phyloP scores from a whole-genome alignment of 2,888 invertebrate species.

The Eustalomyia histrio region DNA sequence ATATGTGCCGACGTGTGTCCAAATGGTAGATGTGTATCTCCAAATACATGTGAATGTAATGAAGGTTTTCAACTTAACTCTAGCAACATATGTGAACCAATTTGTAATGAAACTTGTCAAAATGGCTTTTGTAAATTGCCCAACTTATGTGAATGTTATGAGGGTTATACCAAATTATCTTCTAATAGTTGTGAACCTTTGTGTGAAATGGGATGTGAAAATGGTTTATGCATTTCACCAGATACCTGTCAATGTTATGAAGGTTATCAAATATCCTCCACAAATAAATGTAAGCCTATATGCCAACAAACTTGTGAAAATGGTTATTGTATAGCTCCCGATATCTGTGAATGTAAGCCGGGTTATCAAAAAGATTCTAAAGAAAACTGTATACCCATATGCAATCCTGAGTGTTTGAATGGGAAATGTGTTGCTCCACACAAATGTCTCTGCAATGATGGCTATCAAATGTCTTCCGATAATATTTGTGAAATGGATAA shows the following conservation, averaged over 20 bases:
- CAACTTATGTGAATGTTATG: slow-evolving; percentile 52
- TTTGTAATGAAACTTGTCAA: slow-evolving; percentile 10
- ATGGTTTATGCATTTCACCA: slow-evolving; percentile 74
- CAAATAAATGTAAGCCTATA: slow-evolving; percentile 57
- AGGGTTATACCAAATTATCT: not conserved
- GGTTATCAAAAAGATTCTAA: slow-evolving; percentile 73
- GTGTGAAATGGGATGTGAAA: slow-evolving; percentile 67
- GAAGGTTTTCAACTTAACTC: slow-evolving; percentile 20
- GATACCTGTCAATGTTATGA: slow-evolving; percentile 69
- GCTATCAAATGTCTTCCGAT: slow-evolving; percentile 57
- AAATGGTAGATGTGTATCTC: slow-evolving; percentile 60
- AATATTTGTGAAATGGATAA: slow-evolving; percentile 43
- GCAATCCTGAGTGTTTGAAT: slow-evolving; percentile 67
- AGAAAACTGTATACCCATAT: slow-evolving; percentile 44
- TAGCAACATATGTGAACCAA: slow-evolving; percentile 12
- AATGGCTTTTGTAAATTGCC: slow-evolving; percentile 61
- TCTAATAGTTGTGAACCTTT: slow-evolving; percentile 79
- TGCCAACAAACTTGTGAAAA: slow-evolving; percentile 83
- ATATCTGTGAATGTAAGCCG: slow-evolving; percentile 66
- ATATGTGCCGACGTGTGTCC: slow-evolving; percentile 56
- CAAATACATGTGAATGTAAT: slow-evolving; percentile 58
- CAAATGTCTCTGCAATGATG: slow-evolving; percentile 76
- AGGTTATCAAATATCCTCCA: slow-evolving; percentile 14
- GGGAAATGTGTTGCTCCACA: slow-evolving; percentile 72
- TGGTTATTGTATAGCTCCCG: slow-evolving; percentile 84